These are phyloP conservation scores for Pangasius krempfi DNA, from an alignment of 2,797 vertebrate species.

Conservation along the genomic window DNA sequence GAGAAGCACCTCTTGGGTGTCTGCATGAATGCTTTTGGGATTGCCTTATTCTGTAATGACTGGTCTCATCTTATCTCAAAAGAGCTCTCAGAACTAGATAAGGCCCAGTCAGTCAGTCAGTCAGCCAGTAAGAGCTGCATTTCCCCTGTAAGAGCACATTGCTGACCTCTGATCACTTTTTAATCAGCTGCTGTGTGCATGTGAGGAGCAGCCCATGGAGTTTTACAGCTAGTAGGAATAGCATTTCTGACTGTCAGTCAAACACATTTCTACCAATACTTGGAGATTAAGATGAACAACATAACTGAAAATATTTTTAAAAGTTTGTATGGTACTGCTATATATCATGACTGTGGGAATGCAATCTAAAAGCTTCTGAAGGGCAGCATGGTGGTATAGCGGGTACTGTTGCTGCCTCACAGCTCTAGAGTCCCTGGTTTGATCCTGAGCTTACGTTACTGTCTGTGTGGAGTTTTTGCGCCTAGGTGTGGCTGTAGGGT, in stretches of 20 bases:
- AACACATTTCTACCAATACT: background rate
- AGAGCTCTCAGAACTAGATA: conserved; percentile 30
- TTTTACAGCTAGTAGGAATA: background rate
- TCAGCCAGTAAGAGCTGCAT: conserved; percentile 30
- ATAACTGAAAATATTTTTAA: background rate
- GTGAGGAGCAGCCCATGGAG: background rate
- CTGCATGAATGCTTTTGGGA: conserved; percentile 19
- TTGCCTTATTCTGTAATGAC: conserved; percentile 44
- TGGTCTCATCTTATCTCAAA: conserved; percentile 49
- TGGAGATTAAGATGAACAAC: background rate
- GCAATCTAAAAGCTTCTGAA: background rate
- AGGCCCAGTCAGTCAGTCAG: conserved; percentile 14
- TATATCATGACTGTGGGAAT: background rate
- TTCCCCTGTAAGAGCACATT: background rate
- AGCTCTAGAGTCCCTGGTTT: background rate
- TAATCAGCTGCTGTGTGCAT: background rate
- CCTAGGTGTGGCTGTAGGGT: background rate
- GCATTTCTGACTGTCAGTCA: background rate
- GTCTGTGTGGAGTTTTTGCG: background rate
- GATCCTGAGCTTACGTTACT: background rate
- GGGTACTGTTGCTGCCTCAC: background rate
- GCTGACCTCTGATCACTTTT: conserved; percentile 22
- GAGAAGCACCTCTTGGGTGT: background rate
- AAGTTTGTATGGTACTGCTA: background rate
- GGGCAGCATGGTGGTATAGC: background rate